Base-by-base conservation (phyloP, 2,888 invertebrate species). In the Tinea trinotella region DNA sequence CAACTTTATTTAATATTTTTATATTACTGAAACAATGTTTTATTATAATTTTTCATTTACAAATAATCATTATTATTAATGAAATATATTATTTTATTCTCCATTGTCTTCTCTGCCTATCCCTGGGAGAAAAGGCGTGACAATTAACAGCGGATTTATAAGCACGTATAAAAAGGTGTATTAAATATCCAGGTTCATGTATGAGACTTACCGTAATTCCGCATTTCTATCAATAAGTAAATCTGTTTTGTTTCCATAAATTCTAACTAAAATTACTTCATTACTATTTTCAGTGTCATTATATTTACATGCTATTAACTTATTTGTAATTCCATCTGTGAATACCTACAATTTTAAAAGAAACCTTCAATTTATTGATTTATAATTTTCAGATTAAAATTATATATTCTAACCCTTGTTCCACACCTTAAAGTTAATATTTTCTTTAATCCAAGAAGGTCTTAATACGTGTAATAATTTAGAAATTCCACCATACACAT, bases 241-340 rank as follows among this genome's bases (percentile, higher is more conserved):
- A 76, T 98, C 97, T 1, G 98, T 97, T 77, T 96, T 96, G 64
- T 93, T 90, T 20, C 98, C 98, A 86, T 97, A 98, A 58, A 98
- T 90, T 63, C 98, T 89, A 18, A 98, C 90, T 54, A 98, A 88
- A 1, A 98, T 89, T 66, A 93, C 91, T 65, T 94, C 91, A 59
- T 67, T 64, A 56, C 61, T 64, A 54, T 59, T 61, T 13, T 62
- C 53, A 10, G 65, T 61, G 46, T 64, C 61, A 44, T 72, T 76
- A 59, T 85, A 72, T 69, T 88, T 90, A 64, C 93, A 94, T 30
- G 94, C 95, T 55, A 97, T 89, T 63, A 98, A 87, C 76, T 94
- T 96, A 82, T 98, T 98, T 50, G 97, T 96, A 58, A 96, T 94
- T 46, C 98, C 98, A 88, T 97, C 95, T 59, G 96, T 97, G 76